Percentiles rank a stretch among this genome's conserved stretches.
phyloP scores from a whole-genome alignment of 35 echinoderm and acorn worm genomes.

The Anneissia japonica region DNA sequence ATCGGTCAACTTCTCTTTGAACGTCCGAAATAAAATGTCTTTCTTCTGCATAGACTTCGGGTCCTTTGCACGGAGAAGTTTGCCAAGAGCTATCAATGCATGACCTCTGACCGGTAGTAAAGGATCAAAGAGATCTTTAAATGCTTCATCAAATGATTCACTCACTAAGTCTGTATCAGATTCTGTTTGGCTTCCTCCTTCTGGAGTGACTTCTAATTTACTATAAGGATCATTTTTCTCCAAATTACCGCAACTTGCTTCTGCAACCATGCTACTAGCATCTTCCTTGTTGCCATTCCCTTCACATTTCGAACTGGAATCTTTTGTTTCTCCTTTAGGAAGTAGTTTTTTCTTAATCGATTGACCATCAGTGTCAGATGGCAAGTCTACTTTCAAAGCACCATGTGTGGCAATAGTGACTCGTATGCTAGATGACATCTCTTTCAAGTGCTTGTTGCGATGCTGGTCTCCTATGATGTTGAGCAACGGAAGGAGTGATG shows the following conservation, averaged over 20 bases:
- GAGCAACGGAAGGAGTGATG: conserved; percentile 57
- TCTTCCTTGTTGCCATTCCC: not conserved
- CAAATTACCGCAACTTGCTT: too few species aligned
- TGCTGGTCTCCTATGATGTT: conserved; percentile 42
- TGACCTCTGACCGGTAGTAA: conserved; percentile 70
- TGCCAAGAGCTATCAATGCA: conserved; percentile 53
- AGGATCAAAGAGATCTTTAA: conserved; percentile 82
- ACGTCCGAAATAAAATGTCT: conserved; percentile 50
- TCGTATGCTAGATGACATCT: conserved; percentile 58
- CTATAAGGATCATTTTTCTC: too few species aligned
- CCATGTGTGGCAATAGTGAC: conserved; percentile 90
- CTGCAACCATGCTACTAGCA: too few species aligned
- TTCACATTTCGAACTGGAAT: not conserved
- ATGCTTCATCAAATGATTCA: conserved; percentile 72
- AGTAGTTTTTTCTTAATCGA: too few species aligned
- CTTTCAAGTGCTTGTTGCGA: conserved; percentile 38
- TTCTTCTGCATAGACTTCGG: conserved; percentile 68
- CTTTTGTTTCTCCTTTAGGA: too few species aligned
- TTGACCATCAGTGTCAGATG: too few species aligned
- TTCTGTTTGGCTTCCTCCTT: not conserved
- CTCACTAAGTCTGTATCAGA: not conserved
- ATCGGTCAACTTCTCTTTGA: conserved; percentile 71
- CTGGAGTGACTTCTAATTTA: not conserved
- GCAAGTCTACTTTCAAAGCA: conserved; percentile 34
- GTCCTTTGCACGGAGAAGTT: conserved; percentile 52